Evolutionary conservation across 2,113 vertebrate genomes (phyloP).

Genomic region (Saccopteryx leptura): DNA sequence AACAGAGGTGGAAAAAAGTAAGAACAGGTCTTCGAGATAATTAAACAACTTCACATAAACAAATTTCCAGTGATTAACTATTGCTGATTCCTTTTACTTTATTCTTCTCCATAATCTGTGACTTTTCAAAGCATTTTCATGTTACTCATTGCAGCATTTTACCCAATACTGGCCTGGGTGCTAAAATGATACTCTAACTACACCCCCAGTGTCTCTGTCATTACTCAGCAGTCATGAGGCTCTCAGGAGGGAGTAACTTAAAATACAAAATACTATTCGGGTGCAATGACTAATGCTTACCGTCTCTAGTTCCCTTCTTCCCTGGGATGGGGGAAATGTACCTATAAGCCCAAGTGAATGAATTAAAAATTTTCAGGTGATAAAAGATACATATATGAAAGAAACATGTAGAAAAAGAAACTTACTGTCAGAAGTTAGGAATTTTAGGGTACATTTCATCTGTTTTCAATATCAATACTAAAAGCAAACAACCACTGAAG

Average conservation of each 20-base stretch:
- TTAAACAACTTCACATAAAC: neutral
- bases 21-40: neutral
- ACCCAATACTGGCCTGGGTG: neutral
- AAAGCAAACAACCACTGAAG: neutral
- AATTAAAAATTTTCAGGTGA: neutral
- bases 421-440: neutral
- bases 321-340: neutral
- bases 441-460: neutral
- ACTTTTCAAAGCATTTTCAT: neutral
- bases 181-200: neutral
- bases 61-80: neutral
- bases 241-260: neutral
- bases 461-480: neutral
- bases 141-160: neutral
- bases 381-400: neutral
- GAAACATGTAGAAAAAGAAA: neutral
- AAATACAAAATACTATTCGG: neutral
- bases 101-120: neutral
- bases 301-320: neutral
- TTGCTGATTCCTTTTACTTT: neutral
- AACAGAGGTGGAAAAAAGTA: neutral
- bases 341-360: neutral
- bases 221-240: neutral
- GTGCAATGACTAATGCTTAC: neutral
- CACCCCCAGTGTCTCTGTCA: neutral